Evolutionary conservation across 2,797 vertebrate genomes (phyloP).

Genomic region (Geotrypetes seraphini): DNA sequence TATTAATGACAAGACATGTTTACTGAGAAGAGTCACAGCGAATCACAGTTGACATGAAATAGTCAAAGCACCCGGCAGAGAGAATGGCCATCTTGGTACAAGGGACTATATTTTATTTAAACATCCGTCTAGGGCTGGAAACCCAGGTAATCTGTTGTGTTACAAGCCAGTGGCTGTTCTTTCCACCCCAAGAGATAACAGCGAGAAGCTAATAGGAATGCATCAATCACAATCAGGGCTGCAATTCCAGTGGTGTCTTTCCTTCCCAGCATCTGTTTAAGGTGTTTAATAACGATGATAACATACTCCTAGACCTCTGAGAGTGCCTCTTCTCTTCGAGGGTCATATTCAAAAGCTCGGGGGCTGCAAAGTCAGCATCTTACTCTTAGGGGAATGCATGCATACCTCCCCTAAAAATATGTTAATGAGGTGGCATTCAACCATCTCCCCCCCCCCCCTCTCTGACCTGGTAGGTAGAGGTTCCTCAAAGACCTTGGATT

Average conservation of each 20-base stretch:
- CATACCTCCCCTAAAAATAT: too few relatives aligned
- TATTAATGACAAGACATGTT: constrained; percentile 87
- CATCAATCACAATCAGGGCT: constrained; percentile 88
- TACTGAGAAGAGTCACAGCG: constrained; percentile 75
- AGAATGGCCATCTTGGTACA: constrained; percentile 81
- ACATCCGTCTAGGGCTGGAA: constrained; percentile 70
- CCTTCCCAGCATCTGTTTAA: constrained; percentile 67
- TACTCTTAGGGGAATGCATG: constrained; percentile 40
- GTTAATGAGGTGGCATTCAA: too few relatives aligned
- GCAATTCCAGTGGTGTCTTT: constrained; percentile 70
- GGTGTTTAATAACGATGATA: constrained; percentile 75
- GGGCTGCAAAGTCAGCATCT: constrained; percentile 72
- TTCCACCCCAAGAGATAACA: constrained; percentile 76
- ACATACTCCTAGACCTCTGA: constrained; percentile 72
- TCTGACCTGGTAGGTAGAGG: too few relatives aligned
- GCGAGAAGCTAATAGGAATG: constrained; percentile 73
- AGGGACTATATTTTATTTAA: constrained; percentile 87
- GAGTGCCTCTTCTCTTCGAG: constrained; percentile 53
- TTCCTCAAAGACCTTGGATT: too few relatives aligned
- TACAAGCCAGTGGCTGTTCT: constrained; percentile 86
- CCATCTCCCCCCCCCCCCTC: too few relatives aligned
- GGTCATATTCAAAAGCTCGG: constrained; percentile 66
- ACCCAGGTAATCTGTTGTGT: constrained; percentile 91
- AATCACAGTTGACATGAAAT: constrained; percentile 78
- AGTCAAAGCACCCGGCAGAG: constrained; percentile 57